phyloP scores from a whole-genome alignment of 35 echinoderm and acorn worm genomes.

The Amphiura filiformis region DNA sequence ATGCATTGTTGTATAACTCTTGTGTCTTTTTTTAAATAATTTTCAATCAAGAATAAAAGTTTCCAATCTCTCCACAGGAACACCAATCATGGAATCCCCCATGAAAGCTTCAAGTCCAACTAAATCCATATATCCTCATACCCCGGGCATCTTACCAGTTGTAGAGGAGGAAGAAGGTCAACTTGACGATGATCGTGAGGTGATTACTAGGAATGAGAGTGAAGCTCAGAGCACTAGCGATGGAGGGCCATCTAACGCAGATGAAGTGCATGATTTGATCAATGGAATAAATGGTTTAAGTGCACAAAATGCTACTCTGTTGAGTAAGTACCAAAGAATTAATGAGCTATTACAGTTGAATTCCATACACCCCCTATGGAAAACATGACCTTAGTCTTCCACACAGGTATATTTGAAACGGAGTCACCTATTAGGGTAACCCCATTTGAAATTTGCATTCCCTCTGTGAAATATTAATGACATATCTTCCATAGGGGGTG shows the following conservation, averaged over 20 bases:
- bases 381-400: no score
- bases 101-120: constrained; percentile 62
- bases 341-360: no score
- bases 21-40: no score
- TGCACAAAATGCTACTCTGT: constrained; percentile 65
- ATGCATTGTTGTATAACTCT: no score
- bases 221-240: constrained; percentile 45
- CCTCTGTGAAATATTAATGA: no score
- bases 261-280: constrained; percentile 83
- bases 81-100: constrained; percentile 11
- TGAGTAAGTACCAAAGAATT: constrained; percentile 86
- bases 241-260: constrained; percentile 65
- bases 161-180: constrained; percentile 76
- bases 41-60: no score
- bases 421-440: not conserved
- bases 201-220: constrained; percentile 11
- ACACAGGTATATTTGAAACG: not conserved
- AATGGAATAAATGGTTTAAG: constrained; percentile 43
- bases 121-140: constrained; percentile 65
- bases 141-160: constrained; percentile 60
- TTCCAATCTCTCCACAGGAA: not conserved
- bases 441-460: no score
- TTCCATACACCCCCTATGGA: no score
- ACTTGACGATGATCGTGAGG: not conserved
- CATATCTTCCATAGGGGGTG: no score